phyloP scores from a whole-genome alignment of 1,140 invertebrate species.

The Drosophila jambulina region DNA sequence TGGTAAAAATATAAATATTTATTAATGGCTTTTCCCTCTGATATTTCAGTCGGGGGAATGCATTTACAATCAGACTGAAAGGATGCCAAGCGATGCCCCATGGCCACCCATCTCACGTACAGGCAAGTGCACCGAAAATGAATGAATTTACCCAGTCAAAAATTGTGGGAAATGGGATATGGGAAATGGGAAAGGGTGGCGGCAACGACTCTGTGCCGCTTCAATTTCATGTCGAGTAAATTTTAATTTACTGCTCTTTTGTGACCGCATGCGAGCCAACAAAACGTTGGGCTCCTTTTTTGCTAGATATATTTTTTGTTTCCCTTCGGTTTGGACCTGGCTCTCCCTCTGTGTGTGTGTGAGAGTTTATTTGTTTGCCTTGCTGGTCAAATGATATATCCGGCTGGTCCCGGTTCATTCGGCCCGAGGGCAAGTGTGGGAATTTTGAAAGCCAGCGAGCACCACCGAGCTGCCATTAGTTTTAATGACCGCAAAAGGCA shows the following conservation, averaged over 20 bases:
- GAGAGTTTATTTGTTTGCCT: conserved; percentile 50
- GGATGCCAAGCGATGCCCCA: conserved; percentile 1
- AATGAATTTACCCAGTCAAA: conserved; percentile 22
- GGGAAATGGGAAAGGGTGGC: conserved; percentile 12
- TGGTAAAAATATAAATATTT: conserved; percentile 18
- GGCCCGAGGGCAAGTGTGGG: conserved; percentile 38
- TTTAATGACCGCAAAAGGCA: conserved; percentile 62
- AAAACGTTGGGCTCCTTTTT: conserved; percentile 55
- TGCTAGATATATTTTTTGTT: conserved; percentile 1
- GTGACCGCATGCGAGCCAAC: conserved; percentile 75
- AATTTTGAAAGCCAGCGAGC: conserved; percentile 44
- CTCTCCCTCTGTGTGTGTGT: conserved; percentile 14
- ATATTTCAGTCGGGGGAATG: conserved; percentile 17
- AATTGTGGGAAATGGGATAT: conserved; percentile 20
- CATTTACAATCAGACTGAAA: conserved; percentile 28
- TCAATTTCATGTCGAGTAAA: conserved; percentile 81
- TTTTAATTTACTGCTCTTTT: conserved; percentile 82
- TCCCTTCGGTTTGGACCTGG: neutral
- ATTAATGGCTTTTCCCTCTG: conserved; percentile 5
- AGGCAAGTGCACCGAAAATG: conserved; percentile 22
- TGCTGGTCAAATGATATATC: conserved; percentile 75
- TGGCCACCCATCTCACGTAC: conserved; percentile 1
- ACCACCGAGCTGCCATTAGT: conserved; percentile 62
- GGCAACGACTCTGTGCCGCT: conserved; percentile 35
- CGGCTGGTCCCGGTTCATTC: conserved; percentile 36